phyloP scores from a whole-genome alignment of 2,888 invertebrate genomes.

The Euplexia lucipara region DNA sequence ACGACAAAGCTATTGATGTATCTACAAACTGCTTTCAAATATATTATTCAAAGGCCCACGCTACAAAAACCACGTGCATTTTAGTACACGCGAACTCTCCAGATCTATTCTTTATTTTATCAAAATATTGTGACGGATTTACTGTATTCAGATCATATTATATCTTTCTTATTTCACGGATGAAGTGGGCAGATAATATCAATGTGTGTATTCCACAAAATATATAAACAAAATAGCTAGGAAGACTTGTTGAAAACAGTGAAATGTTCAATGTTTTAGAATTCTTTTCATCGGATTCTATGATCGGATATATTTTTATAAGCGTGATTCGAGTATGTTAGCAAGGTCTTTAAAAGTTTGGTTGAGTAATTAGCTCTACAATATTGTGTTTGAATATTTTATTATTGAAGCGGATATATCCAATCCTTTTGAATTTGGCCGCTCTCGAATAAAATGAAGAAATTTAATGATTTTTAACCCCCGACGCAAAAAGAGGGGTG shows the following conservation, averaged over 20 bases:
- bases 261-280: conserved; percentile 26
- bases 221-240: conserved; percentile 11
- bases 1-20: background rate
- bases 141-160: conserved; percentile 6
- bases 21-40: background rate
- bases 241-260: conserved; percentile 26
- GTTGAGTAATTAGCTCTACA: too few species aligned
- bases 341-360: conserved; percentile 4
- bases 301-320: conserved; percentile 17
- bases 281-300: conserved; percentile 14
- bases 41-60: conserved; percentile 1
- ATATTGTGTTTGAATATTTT: too few species aligned
- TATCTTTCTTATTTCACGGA: conserved; percentile 5
- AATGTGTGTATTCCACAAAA: conserved; percentile 2
- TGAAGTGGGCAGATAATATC: conserved; percentile 34
- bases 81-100: too few species aligned
- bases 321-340: conserved; percentile 15
- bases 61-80: background rate
- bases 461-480: too few species aligned
- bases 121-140: conserved; percentile 41
- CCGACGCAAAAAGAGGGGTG: too few species aligned
- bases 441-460: too few species aligned
- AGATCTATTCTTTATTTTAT: background rate
- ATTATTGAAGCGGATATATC: too few species aligned
- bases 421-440: too few species aligned